Conservation (phyloP, 2,888 invertebrate species). For the Prenolepis imparis region DNA sequence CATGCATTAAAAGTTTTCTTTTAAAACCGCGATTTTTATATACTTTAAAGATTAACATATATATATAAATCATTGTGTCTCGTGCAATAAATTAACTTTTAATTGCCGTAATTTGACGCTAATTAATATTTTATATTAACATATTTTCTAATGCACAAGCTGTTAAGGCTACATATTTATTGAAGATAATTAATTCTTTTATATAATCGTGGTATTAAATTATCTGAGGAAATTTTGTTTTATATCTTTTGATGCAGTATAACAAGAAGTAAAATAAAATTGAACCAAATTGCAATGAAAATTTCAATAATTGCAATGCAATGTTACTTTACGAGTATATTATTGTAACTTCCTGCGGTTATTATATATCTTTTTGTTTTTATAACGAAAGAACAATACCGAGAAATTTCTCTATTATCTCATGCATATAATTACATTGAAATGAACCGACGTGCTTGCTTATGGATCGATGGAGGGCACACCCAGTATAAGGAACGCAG, state of each 20-base stretch:
- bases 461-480: conserved; percentile 50
- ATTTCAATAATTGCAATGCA: background rate
- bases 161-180: background rate
- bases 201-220: background rate
- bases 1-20: conserved; percentile 15
- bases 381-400: background rate
- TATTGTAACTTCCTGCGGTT: background rate
- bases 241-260: background rate
- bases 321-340: background rate
- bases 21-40: background rate
- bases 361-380: background rate
- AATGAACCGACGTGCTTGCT: background rate
- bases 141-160: background rate
- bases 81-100: background rate
- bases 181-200: background rate
- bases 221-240: background rate
- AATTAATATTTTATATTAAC: background rate
- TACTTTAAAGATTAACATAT: background rate
- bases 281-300: background rate
- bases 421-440: conserved; percentile 9
- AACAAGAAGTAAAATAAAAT: background rate
- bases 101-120: background rate
- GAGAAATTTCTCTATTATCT: background rate
- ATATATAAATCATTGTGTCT: background rate
- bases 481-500: conserved; percentile 79